These are phyloP conservation scores for Hermetia illucens DNA, from an alignment of 1,140 invertebrate species.

Conservation along the genomic window DNA sequence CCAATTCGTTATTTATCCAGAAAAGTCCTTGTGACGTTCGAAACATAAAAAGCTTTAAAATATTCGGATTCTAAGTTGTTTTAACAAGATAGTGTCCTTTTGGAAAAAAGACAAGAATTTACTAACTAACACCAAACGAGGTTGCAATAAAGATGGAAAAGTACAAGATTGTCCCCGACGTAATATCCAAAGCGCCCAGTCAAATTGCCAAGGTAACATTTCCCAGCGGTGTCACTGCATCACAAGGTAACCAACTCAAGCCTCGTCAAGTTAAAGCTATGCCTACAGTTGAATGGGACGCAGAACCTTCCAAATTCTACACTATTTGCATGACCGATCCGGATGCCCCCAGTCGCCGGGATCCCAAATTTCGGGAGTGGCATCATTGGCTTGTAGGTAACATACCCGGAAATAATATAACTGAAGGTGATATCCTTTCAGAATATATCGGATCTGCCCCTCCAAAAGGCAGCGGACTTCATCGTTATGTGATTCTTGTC, in stretches of 20 bases:
- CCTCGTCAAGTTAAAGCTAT: conserved; percentile 48
- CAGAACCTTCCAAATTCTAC: conserved; percentile 43
- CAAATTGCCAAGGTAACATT: conserved; percentile 34
- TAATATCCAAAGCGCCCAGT: conserved; percentile 39
- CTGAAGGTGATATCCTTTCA: conserved; percentile 54
- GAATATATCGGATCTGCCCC: conserved; percentile 75
- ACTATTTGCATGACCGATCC: conserved; percentile 62
- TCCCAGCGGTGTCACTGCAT: conserved; percentile 34
- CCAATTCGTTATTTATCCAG: no score
- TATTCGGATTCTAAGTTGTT: no score
- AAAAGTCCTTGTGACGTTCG: no score
- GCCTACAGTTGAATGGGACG: conserved; percentile 44
- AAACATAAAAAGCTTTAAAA: no score
- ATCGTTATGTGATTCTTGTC: conserved; percentile 76
- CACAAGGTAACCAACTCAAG: conserved; percentile 46
- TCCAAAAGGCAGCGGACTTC: conserved; percentile 59
- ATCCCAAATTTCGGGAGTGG: conserved; percentile 57
- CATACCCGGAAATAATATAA: conserved; percentile 59
- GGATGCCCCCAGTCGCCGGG: conserved; percentile 55
- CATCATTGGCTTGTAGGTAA: conserved; percentile 77
- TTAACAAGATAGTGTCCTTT: no score
- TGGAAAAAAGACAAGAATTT: no score
- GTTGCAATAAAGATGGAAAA: conserved; percentile 4
- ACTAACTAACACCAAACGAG: no score
- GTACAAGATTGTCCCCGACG: conserved; percentile 44